A percentile compares a stretch with the other conserved stretches of the same genome.
Evolutionary conservation across 2,888 invertebrate genomes (phyloP).

Genomic region (Sclerodermus sp.): DNA sequence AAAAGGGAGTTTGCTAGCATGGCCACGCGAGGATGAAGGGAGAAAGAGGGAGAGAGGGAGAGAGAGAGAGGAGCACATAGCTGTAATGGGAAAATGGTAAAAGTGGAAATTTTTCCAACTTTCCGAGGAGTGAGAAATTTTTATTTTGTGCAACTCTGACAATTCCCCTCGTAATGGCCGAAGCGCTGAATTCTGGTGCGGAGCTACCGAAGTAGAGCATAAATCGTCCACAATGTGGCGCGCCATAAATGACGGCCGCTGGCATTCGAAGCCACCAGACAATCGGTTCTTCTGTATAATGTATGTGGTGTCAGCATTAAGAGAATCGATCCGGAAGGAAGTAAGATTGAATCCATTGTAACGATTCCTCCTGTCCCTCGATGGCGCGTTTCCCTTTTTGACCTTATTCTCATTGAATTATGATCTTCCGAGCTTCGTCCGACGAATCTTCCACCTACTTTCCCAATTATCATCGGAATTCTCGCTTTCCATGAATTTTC

Average conservation of each 20-base stretch:
- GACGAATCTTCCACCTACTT: constrained; percentile 15
- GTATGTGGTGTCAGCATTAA: constrained; percentile 24
- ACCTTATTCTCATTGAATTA: constrained; percentile 22
- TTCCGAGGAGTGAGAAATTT: constrained; percentile 5
- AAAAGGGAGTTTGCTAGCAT: no score
- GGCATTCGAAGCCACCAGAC: constrained; percentile 22
- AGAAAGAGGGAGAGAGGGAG: no score
- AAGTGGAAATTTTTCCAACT: no score
- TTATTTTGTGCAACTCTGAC: constrained; percentile 15
- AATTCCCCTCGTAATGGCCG: constrained; percentile 19
- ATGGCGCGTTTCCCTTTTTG: constrained; percentile 10
- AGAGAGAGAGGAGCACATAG: no score
- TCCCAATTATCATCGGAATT: neutral
- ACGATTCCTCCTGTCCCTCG: constrained; percentile 15
- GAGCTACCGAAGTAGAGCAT: constrained; percentile 22
- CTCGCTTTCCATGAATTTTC: no score
- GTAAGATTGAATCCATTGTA: constrained; percentile 20
- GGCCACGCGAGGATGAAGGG: no score
- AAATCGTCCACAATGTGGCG: constrained; percentile 27
- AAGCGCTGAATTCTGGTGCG: constrained; percentile 7
- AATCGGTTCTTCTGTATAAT: constrained; percentile 24
- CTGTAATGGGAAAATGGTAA: no score
- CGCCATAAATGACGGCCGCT: constrained; percentile 20
- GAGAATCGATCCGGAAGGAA: constrained; percentile 21
- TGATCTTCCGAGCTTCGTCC: constrained; percentile 13